Conservation (phyloP, 2,113 vertebrate species). For the Prietella phreatophila region DNA sequence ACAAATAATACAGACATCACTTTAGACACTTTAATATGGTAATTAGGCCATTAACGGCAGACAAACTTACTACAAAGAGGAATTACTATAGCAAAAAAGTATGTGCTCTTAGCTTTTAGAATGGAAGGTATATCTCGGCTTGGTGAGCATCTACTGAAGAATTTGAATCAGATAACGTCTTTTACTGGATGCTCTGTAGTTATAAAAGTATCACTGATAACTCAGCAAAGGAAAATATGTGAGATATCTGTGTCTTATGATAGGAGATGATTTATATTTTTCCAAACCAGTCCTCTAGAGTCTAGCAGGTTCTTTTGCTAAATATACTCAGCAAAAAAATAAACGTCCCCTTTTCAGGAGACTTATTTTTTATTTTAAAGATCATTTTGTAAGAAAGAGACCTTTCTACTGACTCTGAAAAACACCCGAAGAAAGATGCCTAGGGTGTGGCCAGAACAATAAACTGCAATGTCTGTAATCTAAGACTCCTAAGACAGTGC, state of each 20-base stretch:
- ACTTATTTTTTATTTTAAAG: too few species aligned
- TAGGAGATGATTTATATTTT: not conserved
- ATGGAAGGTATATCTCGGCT: slow-evolving; percentile 18
- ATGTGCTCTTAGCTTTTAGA: slow-evolving; percentile 36
- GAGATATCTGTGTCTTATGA: not conserved
- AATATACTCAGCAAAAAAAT: too few species aligned
- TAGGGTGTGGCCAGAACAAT: too few species aligned
- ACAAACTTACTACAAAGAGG: slow-evolving; percentile 42
- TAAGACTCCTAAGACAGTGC: too few species aligned
- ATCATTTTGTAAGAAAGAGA: too few species aligned
- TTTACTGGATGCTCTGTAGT: not conserved
- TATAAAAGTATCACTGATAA: not conserved
- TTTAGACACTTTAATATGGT: slow-evolving; percentile 56
- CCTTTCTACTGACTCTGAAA: too few species aligned
- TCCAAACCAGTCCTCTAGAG: not conserved
- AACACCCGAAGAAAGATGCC: too few species aligned
- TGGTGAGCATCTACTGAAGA: not conserved
- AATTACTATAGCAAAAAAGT: slow-evolving; percentile 35
- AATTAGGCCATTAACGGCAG: slow-evolving; percentile 56
- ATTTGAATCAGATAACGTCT: slow-evolving; percentile 4
- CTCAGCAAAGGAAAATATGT: not conserved
- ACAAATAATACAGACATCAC: slow-evolving; percentile 54
- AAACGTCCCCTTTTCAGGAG: too few species aligned
- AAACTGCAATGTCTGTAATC: too few species aligned
- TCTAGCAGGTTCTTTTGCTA: not conserved